Percentiles rank a stretch among this genome's conserved stretches.
These are phyloP conservation scores for Trichomalopsis sarcophagae DNA, from an alignment of 1,140 invertebrate genomes.

Conservation along the genomic window DNA sequence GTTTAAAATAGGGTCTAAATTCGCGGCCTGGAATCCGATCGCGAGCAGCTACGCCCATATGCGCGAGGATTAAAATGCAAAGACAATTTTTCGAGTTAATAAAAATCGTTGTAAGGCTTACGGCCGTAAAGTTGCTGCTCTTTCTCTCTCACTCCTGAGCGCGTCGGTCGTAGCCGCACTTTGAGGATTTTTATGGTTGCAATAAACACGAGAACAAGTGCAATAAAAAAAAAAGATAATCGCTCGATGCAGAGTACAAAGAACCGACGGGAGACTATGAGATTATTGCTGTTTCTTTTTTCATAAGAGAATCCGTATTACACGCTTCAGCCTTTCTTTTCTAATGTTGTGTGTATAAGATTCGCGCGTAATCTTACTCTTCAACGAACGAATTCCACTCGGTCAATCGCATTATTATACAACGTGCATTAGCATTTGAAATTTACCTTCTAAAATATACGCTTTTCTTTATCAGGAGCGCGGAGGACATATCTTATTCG, in stretches of 20 bases:
- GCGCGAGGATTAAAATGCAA: conserved; percentile 32
- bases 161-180: conserved; percentile 28
- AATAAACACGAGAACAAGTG: conserved; percentile 49
- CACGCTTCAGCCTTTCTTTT: background rate
- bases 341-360: background rate
- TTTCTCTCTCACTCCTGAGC: no score
- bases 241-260: conserved; percentile 26
- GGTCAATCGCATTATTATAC: background rate
- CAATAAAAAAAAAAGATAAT: conserved; percentile 39
- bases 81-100: conserved; percentile 48
- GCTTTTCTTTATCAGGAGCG: no score
- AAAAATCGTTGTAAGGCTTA: conserved; percentile 43
- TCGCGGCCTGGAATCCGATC: conserved; percentile 34
- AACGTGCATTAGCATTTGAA: background rate
- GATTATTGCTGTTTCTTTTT: background rate
- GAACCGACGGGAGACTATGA: conserved; percentile 15
- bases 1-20: conserved; percentile 42
- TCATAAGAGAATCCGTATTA: conserved; percentile 35
- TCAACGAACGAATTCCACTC: background rate
- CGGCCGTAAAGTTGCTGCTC: conserved; percentile 11
- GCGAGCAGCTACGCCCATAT: background rate
- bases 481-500: background rate
- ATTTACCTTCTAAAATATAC: no score
- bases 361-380: background rate
- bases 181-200: conserved; percentile 44